Base-by-base conservation (phyloP, 2,888 invertebrate genomes). In the Sinelater perroti region DNA sequence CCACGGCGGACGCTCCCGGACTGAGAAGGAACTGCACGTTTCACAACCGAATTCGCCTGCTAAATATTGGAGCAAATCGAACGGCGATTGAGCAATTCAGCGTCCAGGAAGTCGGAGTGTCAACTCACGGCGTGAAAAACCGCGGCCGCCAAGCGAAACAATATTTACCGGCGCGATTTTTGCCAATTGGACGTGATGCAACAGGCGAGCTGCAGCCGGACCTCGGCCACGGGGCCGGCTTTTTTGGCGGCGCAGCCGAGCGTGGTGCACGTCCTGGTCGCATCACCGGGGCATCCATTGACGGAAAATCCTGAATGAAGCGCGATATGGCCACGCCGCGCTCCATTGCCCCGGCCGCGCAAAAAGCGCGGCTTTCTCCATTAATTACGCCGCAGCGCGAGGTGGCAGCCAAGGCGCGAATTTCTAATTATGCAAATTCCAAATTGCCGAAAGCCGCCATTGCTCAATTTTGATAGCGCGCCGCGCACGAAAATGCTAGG, bases 11-110 rank as follows among this genome's bases (percentile, higher is more conserved):
- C 13, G 36, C 21, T 42, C 35, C n/a, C 6, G 33, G 26, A 26
- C 26, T 35, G 24, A 55, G 42, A 55, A 47, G 55, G 50, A 50
- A 40, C 38, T 50, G 49, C 40, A 36, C 47, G 10, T 56, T 46
- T 56, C 50, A 31, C 31, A 46, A 50, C 26, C 14, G 36, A 50
- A 35, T 16, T 50, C 28, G 8, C 24, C 31, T 42, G 10, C 28
- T 46, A 38, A 54, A 38, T 36, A 46, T 36, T 38, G 38, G 36
- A 54, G 40, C 54, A 54, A 54, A 46, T 54, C 54, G 46, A 45
- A 38, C 30, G 35, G 38, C 46, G 54, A 50, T 56, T 50, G 50
- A 42, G 56, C 44, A 56, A 50, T 50, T 56, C 36, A 21, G 33
- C 30, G 44, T 44, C 18, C 42, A 56, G 56, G 56, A 56, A 56